Conservation (phyloP, 2,113 vertebrate genomes). For the Neoarius graeffei region DNA sequence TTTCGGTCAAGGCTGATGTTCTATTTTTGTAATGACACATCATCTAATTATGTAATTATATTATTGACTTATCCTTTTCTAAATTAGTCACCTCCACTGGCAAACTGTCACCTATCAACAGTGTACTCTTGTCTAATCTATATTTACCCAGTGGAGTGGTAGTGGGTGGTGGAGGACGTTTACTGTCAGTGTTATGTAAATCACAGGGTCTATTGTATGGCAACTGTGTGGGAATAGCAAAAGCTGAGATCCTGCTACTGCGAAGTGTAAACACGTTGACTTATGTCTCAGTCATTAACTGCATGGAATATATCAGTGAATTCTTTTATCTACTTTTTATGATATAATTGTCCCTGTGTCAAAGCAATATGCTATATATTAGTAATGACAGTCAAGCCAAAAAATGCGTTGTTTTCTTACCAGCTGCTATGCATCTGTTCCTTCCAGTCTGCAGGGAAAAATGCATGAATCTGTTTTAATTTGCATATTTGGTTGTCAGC, state of each 20-base stretch:
- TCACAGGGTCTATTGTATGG: conserved; percentile 19
- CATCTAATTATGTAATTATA: conserved; percentile 12
- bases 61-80: conserved; percentile 16
- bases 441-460: conserved; percentile 2
- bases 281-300: conserved; percentile 38
- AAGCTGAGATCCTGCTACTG: conserved; percentile 1
- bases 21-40: conserved; percentile 9
- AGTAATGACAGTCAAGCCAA: not conserved
- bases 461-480: not conserved
- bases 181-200: conserved; percentile 29
- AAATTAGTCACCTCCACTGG: conserved; percentile 8
- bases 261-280: conserved; percentile 23
- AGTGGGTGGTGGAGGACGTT: conserved; percentile 19
- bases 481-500: conserved; percentile 5
- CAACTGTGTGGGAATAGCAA: conserved; percentile 38
- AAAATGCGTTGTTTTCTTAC: not conserved
- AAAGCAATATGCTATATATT: conserved; percentile 23
- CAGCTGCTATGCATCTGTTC: conserved; percentile 14
- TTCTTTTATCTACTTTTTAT: conserved; percentile 38
- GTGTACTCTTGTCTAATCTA: not conserved
- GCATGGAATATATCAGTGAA: conserved; percentile 36
- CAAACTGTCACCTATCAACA: conserved; percentile 4
- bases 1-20: not conserved
- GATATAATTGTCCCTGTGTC: conserved; percentile 16
- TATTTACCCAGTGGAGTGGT: not conserved